Base-by-base conservation (phyloP, 2,797 vertebrate species). In the Neostethus bicornis region DNA sequence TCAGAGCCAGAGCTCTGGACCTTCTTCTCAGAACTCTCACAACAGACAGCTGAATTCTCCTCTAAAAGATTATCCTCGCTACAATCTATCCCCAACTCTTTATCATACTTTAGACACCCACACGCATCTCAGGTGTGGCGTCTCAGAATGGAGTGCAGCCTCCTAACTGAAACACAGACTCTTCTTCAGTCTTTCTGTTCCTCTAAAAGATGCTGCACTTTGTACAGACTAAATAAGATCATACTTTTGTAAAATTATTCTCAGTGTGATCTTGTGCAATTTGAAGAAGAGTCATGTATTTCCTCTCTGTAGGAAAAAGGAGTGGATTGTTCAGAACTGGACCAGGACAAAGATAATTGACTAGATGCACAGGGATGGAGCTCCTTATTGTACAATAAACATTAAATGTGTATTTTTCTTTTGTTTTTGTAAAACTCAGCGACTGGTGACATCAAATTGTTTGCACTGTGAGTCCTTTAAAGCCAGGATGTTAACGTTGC, bases 111-210 rank as follows among this genome's bases (percentile, higher is more conserved):
- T 96, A 42, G 95, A 97, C 0, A 93, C 94, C 0, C 86, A 86
- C 79, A 69, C 86, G 57, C 87, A 88, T 60, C 77, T 83, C 0
- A 90, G 94, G 51, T 92, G 93, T 45, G 94, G 94, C 76, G 92
- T 94, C 65, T 92, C 94, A 66, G 96, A 97, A 71, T 98, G 96
- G 96, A 94, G 90, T 0, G 94, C 94, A 68, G 93, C 93, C 77
- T 96, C 95, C 83, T 97, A 96, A 94, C 89, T 28, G 68, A 80
- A 61, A 65, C 51, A 45, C 35, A 42, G 51, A 76, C 51, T 70
- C 38, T 25, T 56, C 50, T 41, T 43, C 48, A 66, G 1, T 20
- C 52, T 62, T 54, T 47, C 47, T 43, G 62, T 16, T 75, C 41
- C 56, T 63, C 43, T 56, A 69, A 61, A 50, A 71, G 47, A 77